A percentile compares a stretch with the other conserved stretches of the same genome.
phyloP scores from a whole-genome alignment of 1,140 invertebrate genomes.

The Microplitis mediator region DNA sequence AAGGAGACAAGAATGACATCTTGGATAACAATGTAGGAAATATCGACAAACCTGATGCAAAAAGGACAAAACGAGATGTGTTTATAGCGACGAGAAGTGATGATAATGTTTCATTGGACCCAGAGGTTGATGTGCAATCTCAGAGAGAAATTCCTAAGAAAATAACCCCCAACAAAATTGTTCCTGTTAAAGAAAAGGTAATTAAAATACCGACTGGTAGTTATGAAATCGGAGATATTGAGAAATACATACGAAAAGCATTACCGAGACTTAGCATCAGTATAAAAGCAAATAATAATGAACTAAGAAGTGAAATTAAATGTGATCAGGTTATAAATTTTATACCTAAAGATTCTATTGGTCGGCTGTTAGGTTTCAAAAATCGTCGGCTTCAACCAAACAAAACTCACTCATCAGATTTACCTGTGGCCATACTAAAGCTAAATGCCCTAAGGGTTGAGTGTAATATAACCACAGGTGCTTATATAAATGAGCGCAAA shows the following conservation, averaged over 20 bases:
- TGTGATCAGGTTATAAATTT: no score
- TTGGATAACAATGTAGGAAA: no score
- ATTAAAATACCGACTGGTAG: conserved; percentile 45
- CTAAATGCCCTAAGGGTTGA: not conserved
- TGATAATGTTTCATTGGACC: no score
- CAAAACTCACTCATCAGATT: no score
- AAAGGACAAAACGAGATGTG: conserved; percentile 34
- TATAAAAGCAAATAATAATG: not conserved
- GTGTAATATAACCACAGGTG: not conserved
- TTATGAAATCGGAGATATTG: conserved; percentile 47
- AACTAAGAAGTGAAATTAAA: not conserved
- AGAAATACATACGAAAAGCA: conserved; percentile 24
- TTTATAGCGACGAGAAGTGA: no score
- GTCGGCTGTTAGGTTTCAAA: no score
- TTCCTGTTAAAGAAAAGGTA: conserved; percentile 31
- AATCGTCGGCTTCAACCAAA: no score
- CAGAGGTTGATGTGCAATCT: no score
- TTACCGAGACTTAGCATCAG: not conserved
- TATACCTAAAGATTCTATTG: no score
- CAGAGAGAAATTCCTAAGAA: no score
- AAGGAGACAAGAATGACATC: not conserved
- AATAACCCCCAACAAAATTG: no score
- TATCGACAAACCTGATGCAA: conserved; percentile 10
- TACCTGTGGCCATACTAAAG: no score
- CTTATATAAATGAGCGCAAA: not conserved